A percentile compares a stretch with the other conserved stretches of the same genome.
These are phyloP conservation scores for Oenanthe melanoleuca DNA, from an alignment of 2,113 vertebrate genomes.

Conservation along the genomic window DNA sequence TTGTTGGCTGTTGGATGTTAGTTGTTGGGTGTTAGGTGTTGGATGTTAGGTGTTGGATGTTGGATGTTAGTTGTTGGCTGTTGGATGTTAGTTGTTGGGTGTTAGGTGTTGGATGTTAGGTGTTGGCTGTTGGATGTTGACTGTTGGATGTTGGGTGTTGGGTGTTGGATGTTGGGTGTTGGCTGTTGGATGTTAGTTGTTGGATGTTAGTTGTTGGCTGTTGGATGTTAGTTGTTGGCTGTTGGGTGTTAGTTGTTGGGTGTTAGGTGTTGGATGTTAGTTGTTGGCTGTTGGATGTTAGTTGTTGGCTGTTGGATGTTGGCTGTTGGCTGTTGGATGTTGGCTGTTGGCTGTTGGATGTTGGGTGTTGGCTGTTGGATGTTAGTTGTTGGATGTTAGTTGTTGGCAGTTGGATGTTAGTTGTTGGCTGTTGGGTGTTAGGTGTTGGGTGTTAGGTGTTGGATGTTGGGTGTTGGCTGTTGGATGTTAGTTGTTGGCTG, in stretches of 20 bases:
- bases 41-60: not conserved
- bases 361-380: not conserved
- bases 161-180: not conserved
- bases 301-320: too few relatives aligned
- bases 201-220: not conserved
- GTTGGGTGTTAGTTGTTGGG: too few relatives aligned
- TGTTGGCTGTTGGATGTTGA: not conserved
- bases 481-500: not conserved
- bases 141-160: not conserved
- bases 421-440: too few relatives aligned
- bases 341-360: not conserved
- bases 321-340: not conserved
- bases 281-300: too few relatives aligned
- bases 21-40: not conserved
- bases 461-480: not conserved
- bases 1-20: not conserved
- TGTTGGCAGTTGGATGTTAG: too few relatives aligned
- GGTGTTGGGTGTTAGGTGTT: too few relatives aligned
- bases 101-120: not conserved
- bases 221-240: not conserved
- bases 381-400: not conserved
- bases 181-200: not conserved
- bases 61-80: too few relatives aligned
- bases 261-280: not conserved
- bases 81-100: not conserved